Base-by-base conservation (phyloP, 2,113 vertebrate genomes). In the Gavia stellata region DNA sequence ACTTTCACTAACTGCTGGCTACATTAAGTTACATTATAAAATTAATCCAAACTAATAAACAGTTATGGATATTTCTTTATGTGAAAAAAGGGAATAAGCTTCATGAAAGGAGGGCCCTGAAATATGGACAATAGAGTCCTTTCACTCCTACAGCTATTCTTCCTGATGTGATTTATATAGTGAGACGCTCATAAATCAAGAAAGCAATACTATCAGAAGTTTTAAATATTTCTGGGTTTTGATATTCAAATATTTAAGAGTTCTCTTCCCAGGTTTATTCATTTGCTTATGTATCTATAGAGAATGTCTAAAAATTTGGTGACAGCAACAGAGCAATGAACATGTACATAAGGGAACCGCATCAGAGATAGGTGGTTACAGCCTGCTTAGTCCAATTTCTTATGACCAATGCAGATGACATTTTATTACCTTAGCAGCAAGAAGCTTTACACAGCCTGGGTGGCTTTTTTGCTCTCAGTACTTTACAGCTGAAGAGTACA, bases 261-360 rank as follows among this genome's bases (percentile, higher is more conserved):
- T 53, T 61, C 31, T 74, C 21, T 56, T 93, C 45, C 53, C 26
- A 38, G 28, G 70, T 87, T 61, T 19, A 66, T 59, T 71, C 40
- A 50, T 75, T 87, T 71, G 40, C 61, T 73, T 73, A 45, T 33
- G 14, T 7, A 52, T n/a, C 25, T 58, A 12, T 14, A 25, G 1
- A 50, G n/a, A 72, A 74, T 3, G 11, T 23, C 56, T 49, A 44
- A 63, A 81, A 31, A 14, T n/a, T 26, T n/a, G 45, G 45, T 40
- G n/a, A 56, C 6, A 19, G 84, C 36, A 59, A 67, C 38, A 67
- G 20, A 71, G 45, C 3, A 4, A 33, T 29, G 68, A 65, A 49
- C 74, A 26, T 0, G 0, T 18, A 14, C 10, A 3, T 14, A 21
- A 59, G 24, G 82, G 65, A 95, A 28, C 3, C 3, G 3, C 17